Conservation (phyloP, 2,113 vertebrate genomes). For the Petromus typicus region DNA sequence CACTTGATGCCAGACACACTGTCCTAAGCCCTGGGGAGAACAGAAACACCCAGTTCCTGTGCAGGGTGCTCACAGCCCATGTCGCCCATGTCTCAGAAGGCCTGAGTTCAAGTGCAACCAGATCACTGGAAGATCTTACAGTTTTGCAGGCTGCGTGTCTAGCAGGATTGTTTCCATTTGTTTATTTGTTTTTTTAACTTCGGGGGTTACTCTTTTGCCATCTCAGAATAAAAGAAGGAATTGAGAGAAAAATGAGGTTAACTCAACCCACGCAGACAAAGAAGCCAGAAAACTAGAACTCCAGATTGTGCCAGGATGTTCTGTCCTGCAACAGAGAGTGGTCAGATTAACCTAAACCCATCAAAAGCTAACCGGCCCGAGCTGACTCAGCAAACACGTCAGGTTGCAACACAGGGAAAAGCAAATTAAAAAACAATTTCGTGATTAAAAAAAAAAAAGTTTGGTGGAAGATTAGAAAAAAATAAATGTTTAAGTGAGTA, state of each 20-base stretch:
- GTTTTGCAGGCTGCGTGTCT: background rate
- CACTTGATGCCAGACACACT: background rate
- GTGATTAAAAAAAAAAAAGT: background rate
- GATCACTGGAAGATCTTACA: background rate
- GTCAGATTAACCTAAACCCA: constrained; percentile 61
- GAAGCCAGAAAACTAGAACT: background rate
- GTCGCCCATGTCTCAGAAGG: background rate
- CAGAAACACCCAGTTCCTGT: background rate
- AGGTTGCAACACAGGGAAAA: background rate
- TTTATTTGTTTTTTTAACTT: constrained; percentile 28
- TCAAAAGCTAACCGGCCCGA: constrained; percentile 22
- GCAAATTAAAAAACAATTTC: background rate
- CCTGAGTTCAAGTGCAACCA: background rate
- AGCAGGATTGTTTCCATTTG: background rate
- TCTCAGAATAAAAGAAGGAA: constrained; percentile 38
- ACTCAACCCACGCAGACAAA: background rate
- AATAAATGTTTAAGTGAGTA: background rate
- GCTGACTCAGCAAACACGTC: constrained; percentile 32
- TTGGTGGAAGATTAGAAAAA: background rate
- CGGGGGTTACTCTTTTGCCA: constrained; percentile 4
- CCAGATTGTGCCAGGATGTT: background rate
- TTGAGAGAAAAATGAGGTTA: constrained; percentile 45
- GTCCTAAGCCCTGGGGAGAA: background rate
- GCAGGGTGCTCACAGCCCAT: background rate
- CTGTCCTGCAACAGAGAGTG: constrained; percentile 7